These are phyloP conservation scores for Akabosia matsudoensis DNA, from an alignment of 1,140 invertebrate species.

Conservation along the genomic window DNA sequence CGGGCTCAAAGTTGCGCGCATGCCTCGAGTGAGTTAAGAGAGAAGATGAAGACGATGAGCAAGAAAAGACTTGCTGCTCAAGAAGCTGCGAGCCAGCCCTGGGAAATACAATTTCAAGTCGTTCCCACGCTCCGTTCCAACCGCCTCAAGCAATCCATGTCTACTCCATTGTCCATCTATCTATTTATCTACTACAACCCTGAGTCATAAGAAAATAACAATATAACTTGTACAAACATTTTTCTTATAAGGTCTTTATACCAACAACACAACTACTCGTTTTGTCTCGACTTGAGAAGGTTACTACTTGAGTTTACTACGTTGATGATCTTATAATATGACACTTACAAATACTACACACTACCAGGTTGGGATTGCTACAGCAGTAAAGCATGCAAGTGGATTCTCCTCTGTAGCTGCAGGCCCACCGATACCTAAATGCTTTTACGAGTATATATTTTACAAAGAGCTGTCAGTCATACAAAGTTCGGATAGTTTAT, in stretches of 20 bases:
- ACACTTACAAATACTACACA: not conserved
- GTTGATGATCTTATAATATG: not conserved
- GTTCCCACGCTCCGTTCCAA: slow-evolving; percentile 42
- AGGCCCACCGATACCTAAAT: not conserved
- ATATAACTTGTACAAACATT: not conserved
- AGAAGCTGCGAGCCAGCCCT: slow-evolving; percentile 33
- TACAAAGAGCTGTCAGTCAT: slow-evolving; percentile 9
- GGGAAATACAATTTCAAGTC: slow-evolving; percentile 35
- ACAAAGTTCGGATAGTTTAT: not conserved
- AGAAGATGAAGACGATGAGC: slow-evolving; percentile 14
- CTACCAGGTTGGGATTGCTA: too few species aligned
- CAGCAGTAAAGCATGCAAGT: too few species aligned
- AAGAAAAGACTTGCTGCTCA: slow-evolving; percentile 15
- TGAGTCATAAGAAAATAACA: slow-evolving; percentile 1
- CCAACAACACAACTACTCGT: not conserved
- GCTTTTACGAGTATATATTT: not conserved
- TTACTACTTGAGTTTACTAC: not conserved
- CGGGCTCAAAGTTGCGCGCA: not conserved
- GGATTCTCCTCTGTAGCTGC: not conserved
- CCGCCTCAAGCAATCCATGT: slow-evolving; percentile 31
- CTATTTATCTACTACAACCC: slow-evolving; percentile 6
- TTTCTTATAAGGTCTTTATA: not conserved
- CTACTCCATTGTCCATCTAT: slow-evolving; percentile 18
- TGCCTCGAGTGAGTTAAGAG: not conserved
- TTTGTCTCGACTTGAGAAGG: not conserved